Conservation (phyloP, 2,888 invertebrate species). For the Pseudococcus longispinus region DNA sequence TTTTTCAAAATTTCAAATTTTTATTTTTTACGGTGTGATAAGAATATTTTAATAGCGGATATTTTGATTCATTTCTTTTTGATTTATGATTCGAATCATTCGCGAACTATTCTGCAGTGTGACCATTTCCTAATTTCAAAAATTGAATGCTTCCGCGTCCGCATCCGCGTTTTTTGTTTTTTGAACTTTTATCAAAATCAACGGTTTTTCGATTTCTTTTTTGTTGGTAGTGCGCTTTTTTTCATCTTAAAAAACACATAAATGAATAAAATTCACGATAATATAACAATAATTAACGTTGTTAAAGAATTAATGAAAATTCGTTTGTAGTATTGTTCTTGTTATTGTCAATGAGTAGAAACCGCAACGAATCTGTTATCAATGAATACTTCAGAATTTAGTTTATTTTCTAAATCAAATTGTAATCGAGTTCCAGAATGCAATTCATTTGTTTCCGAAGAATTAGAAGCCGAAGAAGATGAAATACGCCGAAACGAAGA, state of each 20-base stretch:
- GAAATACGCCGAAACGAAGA: slow-evolving; percentile 29
- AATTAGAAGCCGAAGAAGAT: slow-evolving; percentile 40
- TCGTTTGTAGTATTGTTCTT: neutral
- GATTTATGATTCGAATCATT: neutral
- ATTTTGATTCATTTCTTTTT: neutral
- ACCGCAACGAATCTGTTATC: neutral
- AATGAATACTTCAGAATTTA: slow-evolving; percentile 26
- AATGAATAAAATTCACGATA: neutral
- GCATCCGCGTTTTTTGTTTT: neutral
- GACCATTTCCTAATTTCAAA: too few relatives aligned
- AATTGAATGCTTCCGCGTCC: neutral
- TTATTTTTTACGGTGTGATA: neutral
- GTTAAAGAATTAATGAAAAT: neutral
- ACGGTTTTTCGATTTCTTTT: neutral
- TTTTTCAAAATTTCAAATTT: neutral
- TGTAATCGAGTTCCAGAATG: slow-evolving; percentile 29
- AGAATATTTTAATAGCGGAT: neutral
- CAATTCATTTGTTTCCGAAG: slow-evolving; percentile 34
- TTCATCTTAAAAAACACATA: neutral
- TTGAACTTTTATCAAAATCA: neutral
- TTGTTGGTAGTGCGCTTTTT: neutral
- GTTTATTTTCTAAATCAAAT: neutral
- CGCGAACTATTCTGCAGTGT: neutral
- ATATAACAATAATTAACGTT: too few relatives aligned
- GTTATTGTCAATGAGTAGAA: neutral